These are phyloP conservation scores for Oryzias dopingdopingensis DNA, from an alignment of 2,797 vertebrate species.

Conservation along the genomic window DNA sequence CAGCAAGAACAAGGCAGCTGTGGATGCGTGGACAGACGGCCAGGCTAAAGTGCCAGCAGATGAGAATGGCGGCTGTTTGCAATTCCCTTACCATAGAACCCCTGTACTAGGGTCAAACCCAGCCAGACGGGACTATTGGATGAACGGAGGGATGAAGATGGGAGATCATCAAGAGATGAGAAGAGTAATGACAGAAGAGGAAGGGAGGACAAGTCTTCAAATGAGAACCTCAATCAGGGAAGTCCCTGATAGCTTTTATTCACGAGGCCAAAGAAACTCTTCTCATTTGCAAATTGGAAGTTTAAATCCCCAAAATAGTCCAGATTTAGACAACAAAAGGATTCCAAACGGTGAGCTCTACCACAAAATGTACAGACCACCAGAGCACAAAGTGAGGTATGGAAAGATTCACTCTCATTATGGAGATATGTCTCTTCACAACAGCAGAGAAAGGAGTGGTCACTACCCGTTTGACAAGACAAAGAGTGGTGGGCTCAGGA, in stretches of 20 bases:
- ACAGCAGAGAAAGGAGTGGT: slow-evolving; percentile 45
- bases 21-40: slow-evolving; percentile 12
- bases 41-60: slow-evolving; percentile 39
- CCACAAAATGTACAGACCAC: slow-evolving; percentile 50
- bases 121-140: slow-evolving; percentile 33
- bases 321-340: slow-evolving; percentile 29
- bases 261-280: slow-evolving; percentile 22
- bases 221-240: slow-evolving; percentile 18
- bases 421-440: slow-evolving; percentile 29
- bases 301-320: slow-evolving; percentile 4
- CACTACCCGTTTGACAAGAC: slow-evolving; percentile 41
- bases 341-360: slow-evolving; percentile 55
- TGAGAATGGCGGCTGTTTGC: slow-evolving; percentile 36
- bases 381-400: slow-evolving; percentile 29
- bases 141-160: slow-evolving; percentile 32
- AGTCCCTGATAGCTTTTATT: slow-evolving; percentile 10
- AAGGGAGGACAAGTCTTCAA: slow-evolving; percentile 28
- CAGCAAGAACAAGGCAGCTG: slow-evolving; percentile 41
- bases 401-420: slow-evolving; percentile 10
- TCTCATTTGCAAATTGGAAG: slow-evolving; percentile 25
- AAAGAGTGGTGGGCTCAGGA: slow-evolving; percentile 53
- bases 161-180: slow-evolving; percentile 37
- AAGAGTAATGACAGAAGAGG: slow-evolving; percentile 43
- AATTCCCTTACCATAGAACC: slow-evolving; percentile 58
- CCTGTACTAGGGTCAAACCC: slow-evolving; percentile 39